Evolutionary conservation across 1,140 invertebrate genomes (phyloP), one percentile per base, ranked within the genome.

Genomic region (Drosophila biarmipes): DNA sequence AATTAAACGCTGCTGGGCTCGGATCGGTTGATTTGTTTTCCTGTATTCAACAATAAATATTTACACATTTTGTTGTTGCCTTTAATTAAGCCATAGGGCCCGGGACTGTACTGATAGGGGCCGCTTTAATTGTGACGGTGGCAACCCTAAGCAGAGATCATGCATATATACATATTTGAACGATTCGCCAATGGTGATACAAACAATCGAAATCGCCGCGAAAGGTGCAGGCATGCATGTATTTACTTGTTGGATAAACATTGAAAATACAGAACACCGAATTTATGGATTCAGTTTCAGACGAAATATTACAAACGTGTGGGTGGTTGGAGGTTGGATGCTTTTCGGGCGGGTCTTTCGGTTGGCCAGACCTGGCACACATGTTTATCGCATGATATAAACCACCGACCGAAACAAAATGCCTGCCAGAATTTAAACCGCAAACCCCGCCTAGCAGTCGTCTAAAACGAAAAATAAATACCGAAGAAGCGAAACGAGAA

Each of bases 1-100:
- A 86, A 86, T 86, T 86, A 86, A 81, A 80, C 49, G 43, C 34
- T 43, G n/a, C 43, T 43, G 21, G 11, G 35, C 19, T 55, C 11
- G 49, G 14, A 46, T 58, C 42, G 17, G 27, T 45, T 49, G 45
- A 38, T 56, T 69, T 46, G 14, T 24, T 64, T 62, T 17, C 17
- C 31, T 55, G 37, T 37, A 31, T 56, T 55, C n/a, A 69, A 46
- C 34, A 71, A 56, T 71, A 71, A 71, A 71, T 71, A 71, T 71
- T 71, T 71, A 43, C 51, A 37, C 42, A 48, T 71, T 34, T 31
- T 43, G 42, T 35, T 56, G 45, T 69, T 42, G 24, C 38, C 56
- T 69, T 56, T 69, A 55, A 69, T 69, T 55, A 69, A 34, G 64
- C 51, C 27, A 31, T 31, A 31, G 29, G 8, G 29, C 10, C 57